Conservation (phyloP, 1,140 invertebrate species). For the Microplitis mediator region DNA sequence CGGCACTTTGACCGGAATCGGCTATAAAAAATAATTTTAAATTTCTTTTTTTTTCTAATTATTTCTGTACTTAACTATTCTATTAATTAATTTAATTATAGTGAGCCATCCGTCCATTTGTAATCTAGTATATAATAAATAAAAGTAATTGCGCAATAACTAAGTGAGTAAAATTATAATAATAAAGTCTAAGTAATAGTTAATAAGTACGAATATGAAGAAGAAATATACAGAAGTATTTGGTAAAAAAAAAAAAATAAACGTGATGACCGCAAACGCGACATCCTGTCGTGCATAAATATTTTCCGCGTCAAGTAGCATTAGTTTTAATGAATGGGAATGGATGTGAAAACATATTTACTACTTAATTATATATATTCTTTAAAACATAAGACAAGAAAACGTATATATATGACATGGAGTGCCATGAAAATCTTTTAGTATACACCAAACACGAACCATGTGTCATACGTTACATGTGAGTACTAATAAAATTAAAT, state of each 20-base stretch:
- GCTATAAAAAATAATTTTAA: conserved; percentile 33
- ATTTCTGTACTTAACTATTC: no score
- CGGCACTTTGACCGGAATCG: conserved; percentile 41
- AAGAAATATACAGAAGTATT: conserved; percentile 13
- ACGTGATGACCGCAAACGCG: conserved; percentile 16
- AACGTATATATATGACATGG: conserved; percentile 56
- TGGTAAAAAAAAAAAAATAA: conserved; percentile 16
- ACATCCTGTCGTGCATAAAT: conserved; percentile 30
- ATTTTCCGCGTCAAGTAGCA: conserved; percentile 26
- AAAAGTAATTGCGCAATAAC: not conserved
- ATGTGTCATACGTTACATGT: conserved; percentile 51
- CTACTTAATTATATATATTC: no score
- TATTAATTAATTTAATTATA: no score
- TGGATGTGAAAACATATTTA: conserved; percentile 23
- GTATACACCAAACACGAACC: conserved; percentile 47
- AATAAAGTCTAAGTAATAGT: not conserved
- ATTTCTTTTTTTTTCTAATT: not conserved
- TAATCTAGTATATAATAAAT: no score
- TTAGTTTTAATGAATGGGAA: conserved; percentile 29
- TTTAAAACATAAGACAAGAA: conserved; percentile 28
- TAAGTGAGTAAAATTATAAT: not conserved
- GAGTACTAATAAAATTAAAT: conserved; percentile 36
- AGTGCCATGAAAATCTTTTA: conserved; percentile 44
- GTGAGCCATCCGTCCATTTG: no score
- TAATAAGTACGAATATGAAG: not conserved